Conservation (phyloP, 2,888 invertebrate genomes). For the Pristionchus fissidentatus region DNA sequence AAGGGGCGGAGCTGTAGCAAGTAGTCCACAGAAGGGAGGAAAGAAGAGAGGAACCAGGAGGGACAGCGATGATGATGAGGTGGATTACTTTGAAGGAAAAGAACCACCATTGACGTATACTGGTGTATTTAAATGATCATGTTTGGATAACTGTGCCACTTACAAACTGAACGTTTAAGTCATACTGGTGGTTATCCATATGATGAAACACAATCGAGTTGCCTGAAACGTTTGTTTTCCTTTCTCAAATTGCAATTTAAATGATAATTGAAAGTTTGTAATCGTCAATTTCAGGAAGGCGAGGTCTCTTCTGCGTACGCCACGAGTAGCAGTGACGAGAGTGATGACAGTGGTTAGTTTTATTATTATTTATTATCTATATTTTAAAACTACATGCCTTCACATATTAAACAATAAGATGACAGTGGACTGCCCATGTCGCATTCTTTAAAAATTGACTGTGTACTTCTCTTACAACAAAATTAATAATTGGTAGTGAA, state of each 20-base stretch:
- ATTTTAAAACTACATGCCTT: no score
- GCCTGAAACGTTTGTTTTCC: no score
- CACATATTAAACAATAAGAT: no score
- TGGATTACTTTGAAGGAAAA: not conserved
- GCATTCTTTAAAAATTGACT: no score
- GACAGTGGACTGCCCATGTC: no score
- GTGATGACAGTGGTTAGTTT: conserved; percentile 36
- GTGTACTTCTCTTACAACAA: no score
- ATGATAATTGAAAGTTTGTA: no score
- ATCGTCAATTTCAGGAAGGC: conserved; percentile 18
- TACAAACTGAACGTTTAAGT: not conserved
- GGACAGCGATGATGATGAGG: conserved; percentile 40
- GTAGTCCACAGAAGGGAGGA: not conserved
- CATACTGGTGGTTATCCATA: not conserved
- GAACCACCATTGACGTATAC: not conserved
- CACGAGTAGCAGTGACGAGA: not conserved
- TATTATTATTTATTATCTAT: no score
- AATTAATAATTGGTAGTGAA: no score
- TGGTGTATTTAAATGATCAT: no score
- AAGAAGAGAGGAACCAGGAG: not conserved
- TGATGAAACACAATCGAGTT: no score
- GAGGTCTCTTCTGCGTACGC: conserved; percentile 40
- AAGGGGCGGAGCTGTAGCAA: not conserved
- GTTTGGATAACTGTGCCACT: not conserved
- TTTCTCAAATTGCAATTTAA: no score